These are phyloP conservation scores for Megaustenia siamemsis DNA, from an alignment of 2,888 invertebrate genomes.

Conservation along the genomic window DNA sequence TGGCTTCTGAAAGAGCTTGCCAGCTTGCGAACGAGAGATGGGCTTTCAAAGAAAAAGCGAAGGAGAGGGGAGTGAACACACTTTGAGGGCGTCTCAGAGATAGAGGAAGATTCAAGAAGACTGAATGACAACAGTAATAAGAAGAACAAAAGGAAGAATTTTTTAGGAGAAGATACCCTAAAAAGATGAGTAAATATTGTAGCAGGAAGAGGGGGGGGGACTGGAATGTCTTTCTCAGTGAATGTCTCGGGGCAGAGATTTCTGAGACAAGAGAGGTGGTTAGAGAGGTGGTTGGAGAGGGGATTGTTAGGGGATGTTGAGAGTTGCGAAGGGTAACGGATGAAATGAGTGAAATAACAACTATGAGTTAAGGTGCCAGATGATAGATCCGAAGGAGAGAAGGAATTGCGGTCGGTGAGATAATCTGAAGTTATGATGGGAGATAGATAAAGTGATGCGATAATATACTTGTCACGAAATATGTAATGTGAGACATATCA, in stretches of 20 bases:
- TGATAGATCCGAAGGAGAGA: too few relatives aligned
- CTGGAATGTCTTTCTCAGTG: background rate
- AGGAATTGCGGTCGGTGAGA: too few relatives aligned
- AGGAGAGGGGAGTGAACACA: background rate
- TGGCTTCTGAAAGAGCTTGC: constrained; percentile 4
- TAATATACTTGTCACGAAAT: too few relatives aligned
- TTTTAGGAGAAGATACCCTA: background rate
- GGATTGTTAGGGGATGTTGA: too few relatives aligned
- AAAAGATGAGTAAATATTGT: constrained; percentile 34
- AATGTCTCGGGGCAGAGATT: background rate
- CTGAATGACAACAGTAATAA: background rate
- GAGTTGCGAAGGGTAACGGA: background rate
- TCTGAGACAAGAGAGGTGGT: background rate
- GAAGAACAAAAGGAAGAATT: background rate
- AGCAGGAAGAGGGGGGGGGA: background rate
- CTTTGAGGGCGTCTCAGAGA: background rate
- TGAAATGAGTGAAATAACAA: too few relatives aligned
- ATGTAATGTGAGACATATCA: too few relatives aligned
- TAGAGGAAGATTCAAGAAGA: background rate
- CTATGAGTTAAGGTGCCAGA: too few relatives aligned
- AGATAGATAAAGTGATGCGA: too few relatives aligned
- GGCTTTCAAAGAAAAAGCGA: background rate
- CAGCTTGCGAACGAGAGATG: too few relatives aligned
- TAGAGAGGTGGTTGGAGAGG: background rate
- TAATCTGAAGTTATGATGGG: too few relatives aligned